Evolutionary conservation across 2,888 invertebrate genomes (phyloP), one percentile per base, ranked within the genome.

Genomic region (Diarsia rubi): DNA sequence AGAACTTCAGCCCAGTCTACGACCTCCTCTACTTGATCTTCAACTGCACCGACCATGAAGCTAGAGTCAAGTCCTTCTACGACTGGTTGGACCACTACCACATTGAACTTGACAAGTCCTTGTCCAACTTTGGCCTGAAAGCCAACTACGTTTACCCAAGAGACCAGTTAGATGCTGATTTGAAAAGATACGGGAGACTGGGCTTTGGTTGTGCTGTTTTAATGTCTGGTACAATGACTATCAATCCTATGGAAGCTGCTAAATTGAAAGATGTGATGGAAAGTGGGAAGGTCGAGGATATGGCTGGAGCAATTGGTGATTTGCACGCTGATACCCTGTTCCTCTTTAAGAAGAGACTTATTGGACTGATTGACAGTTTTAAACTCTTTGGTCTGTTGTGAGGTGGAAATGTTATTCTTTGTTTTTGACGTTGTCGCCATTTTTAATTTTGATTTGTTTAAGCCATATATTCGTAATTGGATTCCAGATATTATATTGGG

Each of bases 21-120:
- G 93, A 93, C 37, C 42, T 93, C 0, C 82, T 90, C 8, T 91
- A 89, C 82, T 79, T 91, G 80, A 75, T 93, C 21, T 91, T 92
- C 71, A 91, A 88, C 76, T 90, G 92, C 64, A 91, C 91, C 0
- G 86, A 91, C 60, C 84, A 93, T n/a, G 84, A 86, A 24, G 86
- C 86, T 0, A 88, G 92, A 44, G 37, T 66, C 0, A 73, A 88
- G 24, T 69, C 90, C 44, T 92, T 81, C 44, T 68, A 88, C 4
- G 88, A 87, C 1, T 91, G 91, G 90, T 73, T 91, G 3, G 88
- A 91, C 60, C 86, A 86, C 44, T 91, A 91, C 52, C 83, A 91
- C 60, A 24, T 66, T 6, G 84, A 86, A 60, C 73, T 91, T 24
- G 88, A 88, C 0, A 85, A 88, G 1, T 78, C 79, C 4, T 71